phyloP scores from a whole-genome alignment of 2,888 invertebrate species.

The Plebejus argus region DNA sequence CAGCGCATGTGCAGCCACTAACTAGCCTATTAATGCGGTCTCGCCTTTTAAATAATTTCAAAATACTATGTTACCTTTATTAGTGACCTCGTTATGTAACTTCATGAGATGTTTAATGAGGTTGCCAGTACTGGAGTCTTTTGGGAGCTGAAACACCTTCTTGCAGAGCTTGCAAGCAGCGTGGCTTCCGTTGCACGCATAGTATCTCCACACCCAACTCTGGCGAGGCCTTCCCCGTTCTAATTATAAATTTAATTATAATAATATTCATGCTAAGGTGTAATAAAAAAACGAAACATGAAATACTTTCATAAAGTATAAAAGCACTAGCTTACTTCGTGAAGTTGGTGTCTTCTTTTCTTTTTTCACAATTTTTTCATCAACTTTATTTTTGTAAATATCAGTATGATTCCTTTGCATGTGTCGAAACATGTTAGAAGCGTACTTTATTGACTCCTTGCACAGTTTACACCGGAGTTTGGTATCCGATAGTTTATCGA shows the following conservation, averaged over 20 bases:
- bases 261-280: background rate
- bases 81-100: conserved; percentile 63
- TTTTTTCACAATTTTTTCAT: background rate
- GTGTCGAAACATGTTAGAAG: background rate
- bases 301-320: too few relatives aligned
- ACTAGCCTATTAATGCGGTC: too few relatives aligned
- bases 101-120: conserved; percentile 75
- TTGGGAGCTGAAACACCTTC: conserved; percentile 63
- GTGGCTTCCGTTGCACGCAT: conserved; percentile 58
- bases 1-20: too few relatives aligned
- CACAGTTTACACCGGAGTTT: background rate
- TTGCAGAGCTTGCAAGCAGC: conserved; percentile 70
- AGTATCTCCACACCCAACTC: conserved; percentile 75
- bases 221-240: conserved; percentile 50
- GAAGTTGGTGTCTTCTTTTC: background rate
- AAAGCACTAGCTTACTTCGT: background rate
- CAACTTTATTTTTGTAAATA: background rate
- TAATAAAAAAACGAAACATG: background rate
- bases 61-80: conserved; percentile 45
- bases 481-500: background rate
- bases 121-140: conserved; percentile 73
- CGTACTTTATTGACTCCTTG: background rate
- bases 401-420: background rate
- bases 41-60: background rate
- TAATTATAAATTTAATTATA: background rate